These are phyloP conservation scores for Lutjanus erythropterus DNA, from an alignment of 2,113 vertebrate genomes.

Conservation along the genomic window DNA sequence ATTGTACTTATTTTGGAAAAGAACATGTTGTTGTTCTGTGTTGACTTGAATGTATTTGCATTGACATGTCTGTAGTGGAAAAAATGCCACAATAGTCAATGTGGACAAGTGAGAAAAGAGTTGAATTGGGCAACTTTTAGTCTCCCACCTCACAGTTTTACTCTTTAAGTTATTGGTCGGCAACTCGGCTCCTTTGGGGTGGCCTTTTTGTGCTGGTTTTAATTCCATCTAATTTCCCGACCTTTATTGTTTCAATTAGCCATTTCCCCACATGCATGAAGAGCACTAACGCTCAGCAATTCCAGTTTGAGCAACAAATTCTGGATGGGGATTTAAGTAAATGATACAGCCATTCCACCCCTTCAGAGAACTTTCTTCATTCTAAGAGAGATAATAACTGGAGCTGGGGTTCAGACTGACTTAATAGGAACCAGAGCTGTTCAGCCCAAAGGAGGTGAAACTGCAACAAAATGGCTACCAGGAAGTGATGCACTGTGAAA, in stretches of 20 bases:
- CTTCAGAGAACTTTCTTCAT: conserved; percentile 28
- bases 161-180: conserved; percentile 7
- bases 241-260: conserved; percentile 44
- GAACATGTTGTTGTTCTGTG: conserved; percentile 48
- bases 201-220: conserved; percentile 21
- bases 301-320: conserved; percentile 41
- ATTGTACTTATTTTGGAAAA: conserved; percentile 44
- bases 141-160: not conserved
- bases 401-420: conserved; percentile 47
- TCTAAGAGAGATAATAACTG: conserved; percentile 33
- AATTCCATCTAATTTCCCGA: conserved; percentile 38
- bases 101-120: not conserved
- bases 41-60: conserved; percentile 63
- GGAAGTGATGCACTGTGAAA: conserved; percentile 55
- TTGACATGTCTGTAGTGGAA: conserved; percentile 38
- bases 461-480: conserved; percentile 49
- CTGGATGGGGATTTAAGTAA: conserved; percentile 46
- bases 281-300: conserved; percentile 36
- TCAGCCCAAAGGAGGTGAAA: conserved; percentile 43
- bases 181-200: conserved; percentile 35
- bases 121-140: not conserved
- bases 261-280: conserved; percentile 40
- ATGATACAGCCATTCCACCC: conserved; percentile 37
- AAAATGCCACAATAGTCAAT: not conserved
- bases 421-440: conserved; percentile 25